Conservation (phyloP, 2,113 vertebrate species). For the Stictonetta naevosa region DNA sequence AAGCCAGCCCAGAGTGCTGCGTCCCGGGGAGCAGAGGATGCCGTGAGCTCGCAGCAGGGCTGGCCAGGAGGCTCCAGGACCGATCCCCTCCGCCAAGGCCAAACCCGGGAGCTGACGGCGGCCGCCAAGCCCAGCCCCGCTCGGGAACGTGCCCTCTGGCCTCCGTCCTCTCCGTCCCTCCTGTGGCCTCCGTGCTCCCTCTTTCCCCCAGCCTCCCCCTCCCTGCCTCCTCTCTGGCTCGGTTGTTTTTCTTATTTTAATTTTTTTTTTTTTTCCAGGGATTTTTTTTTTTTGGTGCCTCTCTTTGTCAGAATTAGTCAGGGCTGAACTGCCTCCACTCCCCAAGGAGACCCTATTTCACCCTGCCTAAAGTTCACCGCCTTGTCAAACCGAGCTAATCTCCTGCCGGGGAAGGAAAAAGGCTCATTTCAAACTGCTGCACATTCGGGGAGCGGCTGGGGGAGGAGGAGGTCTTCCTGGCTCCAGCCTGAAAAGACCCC, state of each 20-base stretch:
- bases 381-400: conserved; percentile 84
- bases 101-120: background rate
- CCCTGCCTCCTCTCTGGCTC: conserved; percentile 25
- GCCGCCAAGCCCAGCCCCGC: background rate
- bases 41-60: background rate
- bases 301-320: conserved; percentile 69
- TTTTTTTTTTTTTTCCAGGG: background rate
- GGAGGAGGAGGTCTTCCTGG: conserved; percentile 76
- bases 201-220: background rate
- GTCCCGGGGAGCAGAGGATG: rapidly evolving
- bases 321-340: conserved; percentile 73
- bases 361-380: conserved; percentile 81
- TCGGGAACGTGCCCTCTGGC: conserved; percentile 3
- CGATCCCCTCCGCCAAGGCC: background rate
- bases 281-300: conserved; percentile 29
- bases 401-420: conserved; percentile 79
- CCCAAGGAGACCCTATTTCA: conserved; percentile 76
- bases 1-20: background rate
- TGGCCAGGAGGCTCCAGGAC: background rate
- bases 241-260: conserved; percentile 59
- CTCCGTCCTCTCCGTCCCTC: background rate
- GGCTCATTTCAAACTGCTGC: conserved; percentile 78
- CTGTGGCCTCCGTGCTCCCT: background rate
- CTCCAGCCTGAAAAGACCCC: conserved; percentile 83
- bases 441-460: conserved; percentile 54